These are phyloP conservation scores for Sycophila texana DNA, from an alignment of 2,888 invertebrate genomes.

Conservation along the genomic window DNA sequence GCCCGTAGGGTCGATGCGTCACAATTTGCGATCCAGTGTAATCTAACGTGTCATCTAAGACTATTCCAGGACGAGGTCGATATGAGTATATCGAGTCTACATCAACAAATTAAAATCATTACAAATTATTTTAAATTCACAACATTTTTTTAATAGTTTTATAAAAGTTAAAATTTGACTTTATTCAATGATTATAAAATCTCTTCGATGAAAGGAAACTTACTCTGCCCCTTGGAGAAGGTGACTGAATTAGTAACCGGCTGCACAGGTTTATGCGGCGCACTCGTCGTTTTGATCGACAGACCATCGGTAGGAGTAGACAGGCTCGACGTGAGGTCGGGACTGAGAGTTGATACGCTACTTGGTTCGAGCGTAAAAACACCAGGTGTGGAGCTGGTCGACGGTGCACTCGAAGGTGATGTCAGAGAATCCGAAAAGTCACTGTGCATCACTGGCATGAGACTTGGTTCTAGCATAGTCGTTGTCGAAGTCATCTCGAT, in stretches of 20 bases:
- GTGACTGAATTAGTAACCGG: constrained; percentile 63
- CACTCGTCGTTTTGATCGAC: constrained; percentile 54
- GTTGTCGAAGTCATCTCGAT: constrained; percentile 68
- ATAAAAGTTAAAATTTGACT: not conserved
- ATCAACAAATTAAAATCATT: not conserved
- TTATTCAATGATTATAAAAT: too few species aligned
- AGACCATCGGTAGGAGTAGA: constrained; percentile 72
- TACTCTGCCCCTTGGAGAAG: constrained; percentile 66
- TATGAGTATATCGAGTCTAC: constrained; percentile 77
- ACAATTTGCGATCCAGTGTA: constrained; percentile 73
- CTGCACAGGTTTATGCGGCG: constrained; percentile 13
- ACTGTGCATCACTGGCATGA: constrained; percentile 22
- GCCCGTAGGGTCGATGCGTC: constrained; percentile 76
- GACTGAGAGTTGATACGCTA: constrained; percentile 47
- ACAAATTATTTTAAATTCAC: not conserved
- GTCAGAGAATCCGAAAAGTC: constrained; percentile 18
- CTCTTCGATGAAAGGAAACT: not conserved
- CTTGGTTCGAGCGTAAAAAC: constrained; percentile 62
- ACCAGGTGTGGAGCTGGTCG: constrained; percentile 35
- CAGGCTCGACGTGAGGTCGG: constrained; percentile 53
- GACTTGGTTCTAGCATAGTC: constrained; percentile 38
- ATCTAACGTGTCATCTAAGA: constrained; percentile 83
- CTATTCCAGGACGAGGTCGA: constrained; percentile 89
- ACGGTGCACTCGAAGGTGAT: constrained; percentile 33
- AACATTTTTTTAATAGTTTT: not conserved